A percentile compares a stretch with the other conserved stretches of the same genome.
phyloP scores from a whole-genome alignment of 2,113 vertebrate species.

The Forbesichthys papilliferus region DNA sequence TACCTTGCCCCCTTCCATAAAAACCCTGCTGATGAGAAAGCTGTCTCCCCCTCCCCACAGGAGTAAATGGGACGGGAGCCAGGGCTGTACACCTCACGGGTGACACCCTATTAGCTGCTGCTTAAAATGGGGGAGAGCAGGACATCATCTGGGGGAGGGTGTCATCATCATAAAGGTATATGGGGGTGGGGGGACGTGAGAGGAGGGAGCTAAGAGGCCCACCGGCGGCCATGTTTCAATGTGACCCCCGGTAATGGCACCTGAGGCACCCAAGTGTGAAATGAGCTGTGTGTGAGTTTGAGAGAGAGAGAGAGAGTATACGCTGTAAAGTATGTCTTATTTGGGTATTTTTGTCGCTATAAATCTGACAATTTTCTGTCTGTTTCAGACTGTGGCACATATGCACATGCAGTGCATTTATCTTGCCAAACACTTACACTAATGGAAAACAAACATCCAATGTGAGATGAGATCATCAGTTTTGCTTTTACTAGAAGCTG shows the following conservation, averaged over 20 bases:
- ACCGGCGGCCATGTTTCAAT: conserved; percentile 55
- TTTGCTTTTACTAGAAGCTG: too few species aligned
- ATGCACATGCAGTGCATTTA: too few species aligned
- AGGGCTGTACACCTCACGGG: conserved; percentile 3
- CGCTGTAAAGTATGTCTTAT: too few species aligned
- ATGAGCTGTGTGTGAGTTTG: conserved; percentile 45
- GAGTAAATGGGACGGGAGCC: background rate
- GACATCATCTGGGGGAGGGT: conserved; percentile 8
- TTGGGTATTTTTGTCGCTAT: background rate
- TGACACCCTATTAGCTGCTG: conserved; percentile 25
- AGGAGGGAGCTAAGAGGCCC: conserved; percentile 36
- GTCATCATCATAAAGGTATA: conserved; percentile 48
- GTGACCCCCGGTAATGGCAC: conserved; percentile 75
- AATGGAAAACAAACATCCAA: too few species aligned
- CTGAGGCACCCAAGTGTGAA: conserved; percentile 64
- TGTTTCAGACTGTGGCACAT: too few species aligned
- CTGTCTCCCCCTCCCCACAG: background rate
- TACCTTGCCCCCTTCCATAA: conserved; percentile 24
- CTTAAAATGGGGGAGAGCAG: conserved; percentile 5
- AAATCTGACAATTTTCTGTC: too few species aligned
- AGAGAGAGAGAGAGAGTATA: conserved; percentile 3
- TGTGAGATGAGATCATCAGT: too few species aligned
- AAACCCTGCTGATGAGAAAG: conserved; percentile 8
- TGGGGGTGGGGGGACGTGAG: conserved; percentile 22
- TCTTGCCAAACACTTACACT: too few species aligned